phyloP scores from a whole-genome alignment of 2,888 invertebrate genomes.

The Serripes groenlandicus region DNA sequence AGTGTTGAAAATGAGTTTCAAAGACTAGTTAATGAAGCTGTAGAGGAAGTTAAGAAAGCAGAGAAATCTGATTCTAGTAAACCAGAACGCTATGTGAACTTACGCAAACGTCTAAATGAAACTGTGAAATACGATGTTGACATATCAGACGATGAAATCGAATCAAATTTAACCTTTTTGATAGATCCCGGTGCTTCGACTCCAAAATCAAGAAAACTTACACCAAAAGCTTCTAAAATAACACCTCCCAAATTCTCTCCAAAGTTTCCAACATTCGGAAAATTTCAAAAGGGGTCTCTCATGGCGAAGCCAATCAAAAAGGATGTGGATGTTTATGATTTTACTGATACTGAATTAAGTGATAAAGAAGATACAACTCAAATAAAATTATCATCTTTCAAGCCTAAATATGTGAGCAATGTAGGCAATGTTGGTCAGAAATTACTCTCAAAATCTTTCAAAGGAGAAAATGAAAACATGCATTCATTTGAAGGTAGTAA shows the following conservation, averaged over 20 bases:
- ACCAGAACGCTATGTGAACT: slow-evolving; percentile 39
- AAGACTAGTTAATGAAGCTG: slow-evolving; percentile 60
- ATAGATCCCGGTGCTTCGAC: slow-evolving; percentile 3
- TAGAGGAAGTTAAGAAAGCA: slow-evolving; percentile 56
- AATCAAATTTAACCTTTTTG: neutral
- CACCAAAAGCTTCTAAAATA: slow-evolving; percentile 18
- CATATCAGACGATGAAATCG: slow-evolving; percentile 56
- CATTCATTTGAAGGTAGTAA: slow-evolving; percentile 1
- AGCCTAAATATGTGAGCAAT: slow-evolving; percentile 62
- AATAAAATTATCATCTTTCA: slow-evolving; percentile 48
- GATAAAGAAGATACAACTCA: slow-evolving; percentile 56
- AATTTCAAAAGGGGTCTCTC: slow-evolving; percentile 11
- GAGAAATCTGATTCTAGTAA: slow-evolving; percentile 46
- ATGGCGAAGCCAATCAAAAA: slow-evolving; percentile 34
- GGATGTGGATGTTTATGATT: slow-evolving; percentile 61
- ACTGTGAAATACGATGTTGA: slow-evolving; percentile 58
- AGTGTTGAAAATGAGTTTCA: slow-evolving; percentile 67
- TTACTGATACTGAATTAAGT: slow-evolving; percentile 63
- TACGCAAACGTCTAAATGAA: slow-evolving; percentile 55
- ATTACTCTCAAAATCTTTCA: slow-evolving; percentile 49
- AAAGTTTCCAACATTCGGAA: slow-evolving; percentile 13
- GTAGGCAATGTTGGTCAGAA: slow-evolving; percentile 42
- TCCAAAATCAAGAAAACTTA: slow-evolving; percentile 28
- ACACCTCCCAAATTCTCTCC: slow-evolving; percentile 19
- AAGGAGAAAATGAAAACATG: neutral